Base-by-base conservation (phyloP, 2,797 vertebrate genomes). In the Chiloscyllium punctatum region DNA sequence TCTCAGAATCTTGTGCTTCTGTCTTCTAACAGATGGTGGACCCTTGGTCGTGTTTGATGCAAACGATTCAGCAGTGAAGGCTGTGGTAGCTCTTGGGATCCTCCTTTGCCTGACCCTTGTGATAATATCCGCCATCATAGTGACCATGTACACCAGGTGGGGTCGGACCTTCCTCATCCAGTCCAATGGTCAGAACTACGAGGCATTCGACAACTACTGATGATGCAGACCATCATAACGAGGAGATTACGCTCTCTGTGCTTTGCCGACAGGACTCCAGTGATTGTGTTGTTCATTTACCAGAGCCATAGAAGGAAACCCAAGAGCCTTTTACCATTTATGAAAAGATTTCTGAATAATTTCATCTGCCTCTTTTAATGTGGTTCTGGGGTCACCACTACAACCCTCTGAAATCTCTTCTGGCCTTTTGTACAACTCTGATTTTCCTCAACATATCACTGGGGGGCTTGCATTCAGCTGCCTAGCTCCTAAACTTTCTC, bases 151-250 rank as follows among this genome's bases (percentile, higher is more conserved):
- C 71, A 95, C 94, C 48, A 51, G 71, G 27, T 74, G 94, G 94
- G 94, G 69, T 33, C 94, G 94, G 48, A 95, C 25, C 94, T 37
- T 95, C 69, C 18, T 18, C 71, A 7, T 18, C 33, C 94, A 95
- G 42, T 71, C 94, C 9, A 30, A 72, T 53, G 69, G 71, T 13
- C 94, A 72, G 71, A 66, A 95, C 71, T 95, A 95, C 94, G 71
- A 95, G 69, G 71, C 94, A 9, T 95, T 95, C 37, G 48, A 95
- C 13, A 57, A 95, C 69, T 95, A 95, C 71, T 95, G 94, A 95
- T 7, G 30, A 33, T 18, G 25, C 71, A 57, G 66, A 37, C 25
- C 9, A 37, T 18, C 37, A 18, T 62, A 37, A n/a, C n/a, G 0
- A 25, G 62, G 90, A 69, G 11, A 8, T 2, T 13, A 4, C 2